phyloP scores from a whole-genome alignment of 2,797 vertebrate species.

The Ptychadena robeensis region DNA sequence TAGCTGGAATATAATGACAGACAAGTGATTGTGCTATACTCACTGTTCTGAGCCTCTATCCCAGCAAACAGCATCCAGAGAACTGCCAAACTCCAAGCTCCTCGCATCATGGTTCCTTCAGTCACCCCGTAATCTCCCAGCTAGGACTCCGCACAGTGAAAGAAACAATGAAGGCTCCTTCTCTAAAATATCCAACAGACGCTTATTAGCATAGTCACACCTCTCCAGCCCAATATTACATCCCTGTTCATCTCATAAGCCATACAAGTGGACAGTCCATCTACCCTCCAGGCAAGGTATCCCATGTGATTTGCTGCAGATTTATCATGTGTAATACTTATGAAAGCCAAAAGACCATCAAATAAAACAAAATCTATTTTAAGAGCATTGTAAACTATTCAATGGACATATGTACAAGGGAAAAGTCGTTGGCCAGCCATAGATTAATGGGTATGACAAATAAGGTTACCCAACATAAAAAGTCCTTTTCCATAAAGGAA shows the following conservation, averaged over 20 bases:
- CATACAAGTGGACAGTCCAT: constrained; percentile 6
- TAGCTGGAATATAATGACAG: too few species aligned
- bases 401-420: too few species aligned
- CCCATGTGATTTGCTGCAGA: constrained; percentile 1
- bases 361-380: too few species aligned
- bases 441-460: too few species aligned
- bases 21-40: not conserved
- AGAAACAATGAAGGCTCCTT: not conserved
- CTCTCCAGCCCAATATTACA: constrained; percentile 38
- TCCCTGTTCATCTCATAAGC: constrained; percentile 34
- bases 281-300: constrained; percentile 8
- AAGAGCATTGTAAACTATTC: too few species aligned
- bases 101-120: constrained; percentile 27
- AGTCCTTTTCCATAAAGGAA: too few species aligned
- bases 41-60: constrained; percentile 46
- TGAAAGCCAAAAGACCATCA: not conserved
- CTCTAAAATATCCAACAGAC: constrained; percentile 22
- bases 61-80: constrained; percentile 45
- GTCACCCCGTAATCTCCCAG: not conserved
- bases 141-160: not conserved
- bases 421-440: too few species aligned
- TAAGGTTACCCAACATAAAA: too few species aligned
- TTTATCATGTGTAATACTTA: not conserved
- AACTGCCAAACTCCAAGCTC: constrained; percentile 1
- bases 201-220: constrained; percentile 52